Evolutionary conservation across 2,797 vertebrate species (phyloP).

Genomic region (Morus bassanus): DNA sequence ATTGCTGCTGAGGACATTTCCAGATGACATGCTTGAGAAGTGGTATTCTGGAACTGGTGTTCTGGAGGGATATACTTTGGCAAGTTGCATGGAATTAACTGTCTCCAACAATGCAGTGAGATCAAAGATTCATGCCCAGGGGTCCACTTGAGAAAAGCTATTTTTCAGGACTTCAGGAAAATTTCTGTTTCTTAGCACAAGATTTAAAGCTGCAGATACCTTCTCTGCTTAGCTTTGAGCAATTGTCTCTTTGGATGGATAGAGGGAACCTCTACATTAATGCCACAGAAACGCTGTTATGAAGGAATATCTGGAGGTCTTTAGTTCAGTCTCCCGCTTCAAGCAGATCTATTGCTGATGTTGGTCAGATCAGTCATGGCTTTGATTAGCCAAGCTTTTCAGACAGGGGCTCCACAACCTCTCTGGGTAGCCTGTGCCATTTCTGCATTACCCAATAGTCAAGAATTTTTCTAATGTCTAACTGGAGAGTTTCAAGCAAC

Average conservation of each 20-base stretch:
- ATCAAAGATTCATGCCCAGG: not conserved
- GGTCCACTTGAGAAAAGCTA: not conserved
- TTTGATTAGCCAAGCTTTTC: not conserved
- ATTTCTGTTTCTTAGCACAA: not conserved
- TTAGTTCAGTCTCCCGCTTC: not conserved
- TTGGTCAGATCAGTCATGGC: not conserved
- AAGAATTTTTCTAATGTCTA: not conserved
- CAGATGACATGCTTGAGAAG: not conserved
- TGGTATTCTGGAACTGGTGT: not conserved
- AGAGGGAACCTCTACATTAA: not conserved
- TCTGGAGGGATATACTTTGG: not conserved
- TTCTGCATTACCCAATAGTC: not conserved
- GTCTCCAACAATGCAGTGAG: not conserved
- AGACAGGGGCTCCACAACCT: not conserved
- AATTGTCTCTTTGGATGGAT: not conserved
- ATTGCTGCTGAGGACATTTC: not conserved
- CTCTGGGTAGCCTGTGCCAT: not conserved
- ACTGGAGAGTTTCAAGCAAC: not conserved
- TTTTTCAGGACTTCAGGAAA: not conserved
- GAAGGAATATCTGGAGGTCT: not conserved
- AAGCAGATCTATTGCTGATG: not conserved
- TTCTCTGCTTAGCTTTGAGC: not conserved
- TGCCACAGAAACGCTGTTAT: not conserved
- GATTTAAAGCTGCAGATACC: not conserved
- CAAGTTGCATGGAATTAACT: not conserved